Conservation (phyloP, 2,797 vertebrate genomes). For the Parauchenoglanis ngamensis region DNA sequence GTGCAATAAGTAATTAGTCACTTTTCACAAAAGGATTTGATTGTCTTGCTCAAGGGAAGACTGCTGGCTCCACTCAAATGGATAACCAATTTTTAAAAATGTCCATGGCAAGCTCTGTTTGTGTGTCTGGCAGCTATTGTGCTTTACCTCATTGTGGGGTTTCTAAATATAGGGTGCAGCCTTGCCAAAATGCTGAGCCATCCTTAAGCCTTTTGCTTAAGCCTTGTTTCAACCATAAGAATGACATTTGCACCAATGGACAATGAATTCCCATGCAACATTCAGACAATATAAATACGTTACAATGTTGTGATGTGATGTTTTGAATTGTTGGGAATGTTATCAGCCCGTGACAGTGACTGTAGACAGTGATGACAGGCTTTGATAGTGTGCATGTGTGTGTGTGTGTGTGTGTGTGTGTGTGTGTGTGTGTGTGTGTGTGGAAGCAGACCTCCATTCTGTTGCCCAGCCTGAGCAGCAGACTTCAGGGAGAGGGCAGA, state of each 20-base stretch:
- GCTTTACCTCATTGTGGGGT: conserved; percentile 34
- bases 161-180: conserved; percentile 36
- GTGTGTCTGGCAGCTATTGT: conserved; percentile 39
- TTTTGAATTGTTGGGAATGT: conserved; percentile 7
- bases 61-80: conserved; percentile 17
- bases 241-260: conserved; percentile 38
- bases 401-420: neutral
- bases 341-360: conserved; percentile 18
- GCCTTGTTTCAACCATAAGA: conserved; percentile 43
- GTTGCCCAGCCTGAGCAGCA: conserved; percentile 58
- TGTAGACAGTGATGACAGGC: conserved; percentile 17
- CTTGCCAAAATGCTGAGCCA: conserved; percentile 37
- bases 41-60: conserved; percentile 24
- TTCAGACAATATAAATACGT: conserved; percentile 22
- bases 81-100: conserved; percentile 29
- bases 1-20: conserved; percentile 41
- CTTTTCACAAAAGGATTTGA: conserved; percentile 35
- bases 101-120: conserved; percentile 31
- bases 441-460: conserved; percentile 56
- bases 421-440: neutral
- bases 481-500: conserved; percentile 68
- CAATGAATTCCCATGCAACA: conserved; percentile 24
- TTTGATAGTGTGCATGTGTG: conserved; percentile 13
- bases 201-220: conserved; percentile 31
- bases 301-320: conserved; percentile 25